These are phyloP conservation scores for Toxostoma redivivum DNA, from an alignment of 2,113 vertebrate genomes.

Conservation along the genomic window DNA sequence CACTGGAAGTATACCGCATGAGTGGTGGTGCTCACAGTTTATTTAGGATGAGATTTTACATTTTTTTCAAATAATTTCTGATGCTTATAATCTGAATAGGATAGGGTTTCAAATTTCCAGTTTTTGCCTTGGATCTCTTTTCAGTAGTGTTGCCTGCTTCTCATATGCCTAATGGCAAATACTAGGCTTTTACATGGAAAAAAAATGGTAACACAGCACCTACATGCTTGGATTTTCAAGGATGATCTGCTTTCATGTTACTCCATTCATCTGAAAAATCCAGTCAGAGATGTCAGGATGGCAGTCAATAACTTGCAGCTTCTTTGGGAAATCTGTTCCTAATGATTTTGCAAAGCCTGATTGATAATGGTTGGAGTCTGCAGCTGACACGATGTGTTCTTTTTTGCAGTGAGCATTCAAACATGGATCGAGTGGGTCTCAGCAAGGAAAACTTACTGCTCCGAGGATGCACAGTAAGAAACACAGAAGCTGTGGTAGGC, in stretches of 20 bases:
- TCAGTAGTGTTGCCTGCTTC: background rate
- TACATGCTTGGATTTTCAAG: background rate
- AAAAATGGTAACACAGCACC: background rate
- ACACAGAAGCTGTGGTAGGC: slow-evolving; percentile 90
- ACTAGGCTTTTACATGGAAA: background rate
- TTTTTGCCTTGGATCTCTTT: background rate
- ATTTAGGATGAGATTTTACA: background rate
- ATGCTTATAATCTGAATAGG: background rate
- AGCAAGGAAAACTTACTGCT: slow-evolving; percentile 87
- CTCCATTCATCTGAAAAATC: background rate
- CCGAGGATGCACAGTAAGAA: slow-evolving; percentile 89
- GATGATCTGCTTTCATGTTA: background rate
- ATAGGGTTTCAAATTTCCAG: background rate
- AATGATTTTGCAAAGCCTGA: background rate
- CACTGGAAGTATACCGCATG: background rate
- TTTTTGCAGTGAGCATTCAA: slow-evolving; percentile 79
- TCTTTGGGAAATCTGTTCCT: background rate
- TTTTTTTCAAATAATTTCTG: background rate
- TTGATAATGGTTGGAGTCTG: background rate
- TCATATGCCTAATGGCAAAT: background rate
- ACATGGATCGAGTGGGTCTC: slow-evolving; percentile 82
- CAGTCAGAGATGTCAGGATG: rapidly evolving
- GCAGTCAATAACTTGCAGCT: background rate
- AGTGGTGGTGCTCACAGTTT: background rate
- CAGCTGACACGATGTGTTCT: background rate